Conservation (phyloP, 2,797 vertebrate species). For the Acipenser oxyrinchus region DNA sequence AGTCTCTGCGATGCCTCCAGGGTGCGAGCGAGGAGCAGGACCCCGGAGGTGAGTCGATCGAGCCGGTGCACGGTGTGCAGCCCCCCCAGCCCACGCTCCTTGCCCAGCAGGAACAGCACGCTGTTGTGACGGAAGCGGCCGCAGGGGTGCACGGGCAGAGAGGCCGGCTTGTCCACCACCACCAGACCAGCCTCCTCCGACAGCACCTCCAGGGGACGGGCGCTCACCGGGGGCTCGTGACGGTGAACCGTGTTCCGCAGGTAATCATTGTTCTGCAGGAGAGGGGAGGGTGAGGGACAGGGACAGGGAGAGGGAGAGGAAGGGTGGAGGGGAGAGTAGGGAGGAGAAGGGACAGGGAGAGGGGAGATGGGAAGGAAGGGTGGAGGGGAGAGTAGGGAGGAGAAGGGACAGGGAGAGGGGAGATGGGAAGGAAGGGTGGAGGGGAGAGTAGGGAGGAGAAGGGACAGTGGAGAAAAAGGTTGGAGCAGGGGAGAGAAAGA, state of each 20-base stretch:
- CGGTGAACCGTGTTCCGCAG: constrained; percentile 87
- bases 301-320: no score
- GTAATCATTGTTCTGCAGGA: constrained; percentile 82
- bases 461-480: no score
- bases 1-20: constrained; percentile 76
- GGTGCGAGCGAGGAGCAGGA: constrained; percentile 89
- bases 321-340: no score
- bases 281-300: not conserved
- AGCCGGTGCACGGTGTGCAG: constrained; percentile 87
- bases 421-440: no score
- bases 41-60: constrained; percentile 89
- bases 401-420: no score
- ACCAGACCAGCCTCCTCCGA: constrained; percentile 78
- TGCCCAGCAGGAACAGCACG: constrained; percentile 92
- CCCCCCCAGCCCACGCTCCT: constrained; percentile 75
- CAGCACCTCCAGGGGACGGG: constrained; percentile 66
- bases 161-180: constrained; percentile 90
- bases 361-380: no score
- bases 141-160: constrained; percentile 90
- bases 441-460: no score
- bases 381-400: no score
- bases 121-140: constrained; percentile 96
- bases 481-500: no score
- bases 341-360: no score
- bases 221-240: constrained; percentile 86